Evolutionary conservation across 2,797 vertebrate genomes (phyloP).

Genomic region (Salarias fasciatus): DNA sequence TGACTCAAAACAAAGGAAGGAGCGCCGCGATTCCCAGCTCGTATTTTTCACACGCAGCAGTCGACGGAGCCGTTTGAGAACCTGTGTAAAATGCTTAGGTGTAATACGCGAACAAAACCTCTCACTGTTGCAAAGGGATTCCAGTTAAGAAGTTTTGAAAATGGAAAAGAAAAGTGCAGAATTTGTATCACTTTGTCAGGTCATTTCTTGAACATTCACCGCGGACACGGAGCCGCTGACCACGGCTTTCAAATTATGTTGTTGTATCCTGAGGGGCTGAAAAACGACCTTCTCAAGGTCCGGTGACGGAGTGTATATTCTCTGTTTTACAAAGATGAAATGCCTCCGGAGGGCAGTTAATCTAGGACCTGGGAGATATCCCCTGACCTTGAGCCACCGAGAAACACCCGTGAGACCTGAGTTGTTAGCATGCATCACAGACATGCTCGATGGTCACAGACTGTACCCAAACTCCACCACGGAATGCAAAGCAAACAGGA

Average conservation of each 20-base stretch:
- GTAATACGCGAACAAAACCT: constrained; percentile 31
- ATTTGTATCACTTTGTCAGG: constrained; percentile 65
- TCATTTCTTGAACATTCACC: constrained; percentile 60
- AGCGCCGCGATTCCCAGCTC: constrained; percentile 54
- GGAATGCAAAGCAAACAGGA: constrained; percentile 34
- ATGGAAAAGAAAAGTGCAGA: constrained; percentile 46
- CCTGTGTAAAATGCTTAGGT: constrained; percentile 29
- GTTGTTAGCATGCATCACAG: constrained; percentile 44
- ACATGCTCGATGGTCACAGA: constrained; percentile 8
- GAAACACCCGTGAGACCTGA: constrained; percentile 38
- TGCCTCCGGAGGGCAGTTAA: constrained; percentile 63
- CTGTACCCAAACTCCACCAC: background rate
- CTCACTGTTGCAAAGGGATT: constrained; percentile 11
- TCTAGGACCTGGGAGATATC: constrained; percentile 56
- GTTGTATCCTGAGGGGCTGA: constrained; percentile 42
- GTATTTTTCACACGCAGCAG: constrained; percentile 68
- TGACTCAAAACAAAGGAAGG: constrained; percentile 46
- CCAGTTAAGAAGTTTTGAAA: constrained; percentile 41
- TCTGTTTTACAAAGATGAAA: constrained; percentile 61
- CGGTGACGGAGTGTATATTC: constrained; percentile 42
- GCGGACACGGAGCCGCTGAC: constrained; percentile 53
- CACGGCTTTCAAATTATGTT: constrained; percentile 52
- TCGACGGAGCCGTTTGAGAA: constrained; percentile 57
- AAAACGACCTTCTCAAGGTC: constrained; percentile 58
- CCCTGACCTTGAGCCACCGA: constrained; percentile 60